A percentile compares a stretch with the other conserved stretches of the same genome.
Evolutionary conservation across 2,797 vertebrate species (phyloP).

Genomic region (Mallotus villosus): DNA sequence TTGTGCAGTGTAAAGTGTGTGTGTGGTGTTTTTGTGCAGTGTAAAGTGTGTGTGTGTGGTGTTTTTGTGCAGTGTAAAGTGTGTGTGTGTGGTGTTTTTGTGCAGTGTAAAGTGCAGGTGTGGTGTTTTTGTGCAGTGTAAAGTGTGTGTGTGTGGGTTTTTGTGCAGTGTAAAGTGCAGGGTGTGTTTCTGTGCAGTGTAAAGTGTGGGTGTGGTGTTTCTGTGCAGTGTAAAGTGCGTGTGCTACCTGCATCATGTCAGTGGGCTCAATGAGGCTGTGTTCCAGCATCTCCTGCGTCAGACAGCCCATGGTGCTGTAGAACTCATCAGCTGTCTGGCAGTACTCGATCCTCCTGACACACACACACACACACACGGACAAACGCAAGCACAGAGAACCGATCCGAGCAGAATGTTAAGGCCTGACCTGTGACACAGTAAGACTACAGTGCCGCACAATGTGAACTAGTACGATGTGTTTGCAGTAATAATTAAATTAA

Average conservation of each 20-base stretch:
- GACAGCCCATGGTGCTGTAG: constrained; percentile 94
- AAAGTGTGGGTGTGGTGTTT: neutral
- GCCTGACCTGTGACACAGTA: too few relatives aligned
- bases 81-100: neutral
- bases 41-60: neutral
- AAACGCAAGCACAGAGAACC: neutral
- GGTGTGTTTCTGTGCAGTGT: neutral
- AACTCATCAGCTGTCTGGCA: constrained; percentile 96
- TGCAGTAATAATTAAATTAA: too few relatives aligned
- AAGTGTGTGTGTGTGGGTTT: neutral
- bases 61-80: neutral
- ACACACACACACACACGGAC: constrained; percentile 6
- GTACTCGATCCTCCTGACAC: constrained; percentile 88
- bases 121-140: neutral
- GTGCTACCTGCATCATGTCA: constrained; percentile 94
- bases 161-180: too few relatives aligned
- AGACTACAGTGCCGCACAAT: too few relatives aligned
- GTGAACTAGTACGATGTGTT: too few relatives aligned
- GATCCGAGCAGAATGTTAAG: neutral
- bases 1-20: neutral
- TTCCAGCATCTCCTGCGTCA: constrained; percentile 97
- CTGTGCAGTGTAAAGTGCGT: neutral
- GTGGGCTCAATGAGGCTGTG: constrained; percentile 86
- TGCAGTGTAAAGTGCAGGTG: neutral
- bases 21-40: neutral